phyloP scores from a whole-genome alignment of 2,113 vertebrate genomes.

The Nannospalax galili region DNA sequence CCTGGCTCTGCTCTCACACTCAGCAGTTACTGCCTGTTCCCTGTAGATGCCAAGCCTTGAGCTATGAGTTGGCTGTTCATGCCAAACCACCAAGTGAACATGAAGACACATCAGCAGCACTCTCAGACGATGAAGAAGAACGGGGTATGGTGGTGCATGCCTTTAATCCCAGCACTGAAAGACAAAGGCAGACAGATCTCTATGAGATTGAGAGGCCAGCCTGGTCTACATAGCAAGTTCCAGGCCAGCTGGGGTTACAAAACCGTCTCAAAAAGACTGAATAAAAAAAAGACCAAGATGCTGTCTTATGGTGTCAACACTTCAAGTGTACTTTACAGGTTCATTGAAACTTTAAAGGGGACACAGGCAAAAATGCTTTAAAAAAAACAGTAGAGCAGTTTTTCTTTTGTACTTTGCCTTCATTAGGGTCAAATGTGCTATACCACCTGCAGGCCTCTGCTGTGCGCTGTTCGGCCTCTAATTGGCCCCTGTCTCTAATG shows the following conservation, averaged over 20 bases:
- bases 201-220: too few species aligned
- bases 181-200: too few species aligned
- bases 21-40: background rate
- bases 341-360: background rate
- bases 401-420: background rate
- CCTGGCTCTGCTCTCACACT: background rate
- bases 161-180: too few species aligned
- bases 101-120: background rate
- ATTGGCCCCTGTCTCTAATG: background rate
- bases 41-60: background rate
- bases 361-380: too few species aligned
- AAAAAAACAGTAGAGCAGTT: too few species aligned
- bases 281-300: background rate
- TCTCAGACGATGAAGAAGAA: background rate
- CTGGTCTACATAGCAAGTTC: too few species aligned
- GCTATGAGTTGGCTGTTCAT: background rate
- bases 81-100: background rate
- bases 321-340: background rate
- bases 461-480: background rate
- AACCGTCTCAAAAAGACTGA: too few species aligned
- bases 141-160: background rate
- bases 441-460: background rate
- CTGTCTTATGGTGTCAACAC: background rate
- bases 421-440: background rate
- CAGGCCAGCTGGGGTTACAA: too few species aligned